These are phyloP conservation scores for Rhynchomys soricoides DNA, from an alignment of 2,113 vertebrate genomes.

Conservation along the genomic window DNA sequence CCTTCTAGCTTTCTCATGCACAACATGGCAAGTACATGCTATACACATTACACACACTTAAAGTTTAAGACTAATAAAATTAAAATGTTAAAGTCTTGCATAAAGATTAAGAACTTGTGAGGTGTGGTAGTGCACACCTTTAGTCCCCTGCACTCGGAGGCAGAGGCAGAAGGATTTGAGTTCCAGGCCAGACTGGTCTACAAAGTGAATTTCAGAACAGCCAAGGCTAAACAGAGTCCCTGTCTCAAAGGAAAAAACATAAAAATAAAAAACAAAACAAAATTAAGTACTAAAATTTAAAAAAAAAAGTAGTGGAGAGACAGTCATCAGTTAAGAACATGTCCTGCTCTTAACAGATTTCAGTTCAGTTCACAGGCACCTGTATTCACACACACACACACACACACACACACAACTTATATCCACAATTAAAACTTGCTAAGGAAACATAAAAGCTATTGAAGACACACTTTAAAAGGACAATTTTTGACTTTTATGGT, in stretches of 20 bases:
- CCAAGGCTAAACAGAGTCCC: background rate
- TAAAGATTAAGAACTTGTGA: background rate
- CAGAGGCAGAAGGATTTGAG: background rate
- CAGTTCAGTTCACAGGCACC: background rate
- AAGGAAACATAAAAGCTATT: background rate
- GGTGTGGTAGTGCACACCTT: background rate
- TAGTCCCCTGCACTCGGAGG: background rate
- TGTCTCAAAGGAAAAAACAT: background rate
- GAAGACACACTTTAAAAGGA: background rate
- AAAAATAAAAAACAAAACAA: background rate
- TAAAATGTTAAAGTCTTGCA: background rate
- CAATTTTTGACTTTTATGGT: background rate
- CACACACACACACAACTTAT: background rate
- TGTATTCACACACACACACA: background rate
- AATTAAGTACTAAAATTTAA: background rate
- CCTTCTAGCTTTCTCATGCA: background rate
- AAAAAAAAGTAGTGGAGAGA: background rate
- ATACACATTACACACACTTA: background rate
- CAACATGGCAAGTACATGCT: background rate
- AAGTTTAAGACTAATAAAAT: background rate
- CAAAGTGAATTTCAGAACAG: background rate
- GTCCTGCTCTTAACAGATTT: background rate
- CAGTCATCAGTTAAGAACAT: background rate
- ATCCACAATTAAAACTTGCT: background rate
- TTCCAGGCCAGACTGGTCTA: background rate